Percentiles rank a stretch among this genome's conserved stretches.
Conservation (phyloP, 1,140 invertebrate genomes). For the Oryzaephilus surinamensis region DNA sequence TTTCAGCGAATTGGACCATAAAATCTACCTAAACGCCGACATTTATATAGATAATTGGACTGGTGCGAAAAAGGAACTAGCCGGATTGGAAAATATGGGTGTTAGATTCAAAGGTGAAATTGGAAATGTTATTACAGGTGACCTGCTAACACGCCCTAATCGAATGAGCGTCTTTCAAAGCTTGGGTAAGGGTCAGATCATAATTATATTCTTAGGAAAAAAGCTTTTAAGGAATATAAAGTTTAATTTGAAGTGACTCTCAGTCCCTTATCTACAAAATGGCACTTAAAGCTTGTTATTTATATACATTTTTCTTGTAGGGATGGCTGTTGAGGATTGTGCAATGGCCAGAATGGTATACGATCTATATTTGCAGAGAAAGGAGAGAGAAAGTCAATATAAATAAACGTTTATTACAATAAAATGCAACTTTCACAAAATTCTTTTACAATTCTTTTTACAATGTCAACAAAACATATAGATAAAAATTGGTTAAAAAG, state of each 20-base stretch:
- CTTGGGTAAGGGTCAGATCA: too few relatives aligned
- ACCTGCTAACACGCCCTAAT: slow-evolving; percentile 6
- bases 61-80: slow-evolving; percentile 34
- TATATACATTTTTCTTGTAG: slow-evolving; percentile 30
- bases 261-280: slow-evolving; percentile 35
- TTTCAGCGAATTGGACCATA: slow-evolving; percentile 33
- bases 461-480: neutral
- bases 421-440: neutral
- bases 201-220: too few relatives aligned
- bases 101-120: slow-evolving; percentile 33
- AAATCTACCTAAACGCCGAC: slow-evolving; percentile 30
- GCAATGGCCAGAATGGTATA: slow-evolving; percentile 39
- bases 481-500: too few relatives aligned
- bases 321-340: slow-evolving; percentile 43
- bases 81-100: slow-evolving; percentile 29
- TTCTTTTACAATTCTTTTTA: neutral
- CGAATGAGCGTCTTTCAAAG: slow-evolving; percentile 33
- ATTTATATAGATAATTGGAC: slow-evolving; percentile 36
- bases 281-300: slow-evolving; percentile 39
- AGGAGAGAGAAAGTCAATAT: neutral
- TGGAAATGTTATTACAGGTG: slow-evolving; percentile 30
- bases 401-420: slow-evolving; percentile 2
- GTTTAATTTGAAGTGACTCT: neutral
- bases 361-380: slow-evolving; percentile 17
- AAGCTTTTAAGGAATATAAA: neutral